A percentile compares a stretch with the other conserved stretches of the same genome.
Evolutionary conservation across 1,140 invertebrate species (phyloP).

Genomic region (Rhopalosiphum padi): DNA sequence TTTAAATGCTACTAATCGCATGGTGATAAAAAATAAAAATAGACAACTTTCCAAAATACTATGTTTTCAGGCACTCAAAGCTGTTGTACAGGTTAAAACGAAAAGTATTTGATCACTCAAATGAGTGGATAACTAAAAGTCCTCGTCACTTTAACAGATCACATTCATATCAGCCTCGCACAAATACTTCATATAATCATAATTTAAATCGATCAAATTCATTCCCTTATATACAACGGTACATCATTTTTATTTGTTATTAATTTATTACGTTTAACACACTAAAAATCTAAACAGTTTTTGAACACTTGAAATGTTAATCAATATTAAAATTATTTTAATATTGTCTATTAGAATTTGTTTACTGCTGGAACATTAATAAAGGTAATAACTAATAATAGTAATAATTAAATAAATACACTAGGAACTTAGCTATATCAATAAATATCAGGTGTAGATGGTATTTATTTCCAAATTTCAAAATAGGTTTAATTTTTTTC

Average conservation of each 20-base stretch:
- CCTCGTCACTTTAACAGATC: constrained; percentile 12
- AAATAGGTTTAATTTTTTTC: not conserved
- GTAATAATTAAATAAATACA: not conserved
- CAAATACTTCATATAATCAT: not conserved
- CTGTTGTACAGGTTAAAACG: constrained; percentile 40
- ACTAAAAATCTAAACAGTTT: not conserved
- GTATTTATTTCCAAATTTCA: not conserved
- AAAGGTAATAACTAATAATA: not conserved
- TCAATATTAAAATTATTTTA: not conserved
- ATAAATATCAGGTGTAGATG: not conserved
- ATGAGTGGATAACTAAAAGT: constrained; percentile 19
- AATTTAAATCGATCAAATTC: constrained; percentile 52
- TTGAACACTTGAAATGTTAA: not conserved
- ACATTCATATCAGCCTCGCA: constrained; percentile 22
- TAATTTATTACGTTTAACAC: not conserved
- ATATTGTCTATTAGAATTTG: not conserved
- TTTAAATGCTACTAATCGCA: constrained; percentile 28
- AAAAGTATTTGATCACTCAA: not conserved
- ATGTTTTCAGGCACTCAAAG: constrained; percentile 43
- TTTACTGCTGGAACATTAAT: not conserved
- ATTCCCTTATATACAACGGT: constrained; percentile 31
- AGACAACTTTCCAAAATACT: constrained; percentile 18
- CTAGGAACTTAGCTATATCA: not conserved
- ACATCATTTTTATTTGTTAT: constrained; percentile 29
- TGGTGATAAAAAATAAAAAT: not conserved